Evolutionary conservation across 1,140 invertebrate species (phyloP), one percentile per base, ranked within the genome.

Genomic region (Eurytemora carolleeae): DNA sequence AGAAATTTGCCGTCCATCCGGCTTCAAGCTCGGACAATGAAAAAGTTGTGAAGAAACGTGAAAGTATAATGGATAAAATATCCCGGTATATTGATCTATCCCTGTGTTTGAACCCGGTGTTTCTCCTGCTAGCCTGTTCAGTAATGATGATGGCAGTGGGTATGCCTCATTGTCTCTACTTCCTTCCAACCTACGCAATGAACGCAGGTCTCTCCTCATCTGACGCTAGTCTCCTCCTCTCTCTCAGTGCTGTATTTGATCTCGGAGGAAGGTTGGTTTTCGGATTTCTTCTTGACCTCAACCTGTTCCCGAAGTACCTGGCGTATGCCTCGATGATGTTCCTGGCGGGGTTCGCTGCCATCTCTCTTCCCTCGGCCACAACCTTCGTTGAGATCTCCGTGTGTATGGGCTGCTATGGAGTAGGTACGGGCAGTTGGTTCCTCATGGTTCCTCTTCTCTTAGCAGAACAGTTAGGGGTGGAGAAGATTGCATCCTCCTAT

Each of bases 91-190:
- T 84, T 44, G 82, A 84, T 66, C 72, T 83, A 1, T 78, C 77
- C 0, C 71, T 84, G 2, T 70, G 84, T 18, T 78, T 79, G 65
- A 79, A 65, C 26, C 60, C 61, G 2, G 26, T 63, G 25, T 85
- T 85, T 65, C 77, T 83, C 25, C 72, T 83, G 63, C 78, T 85
- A 71, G 82, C 81, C 61, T 72, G 79, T 1, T 83, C 82, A 3
- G 82, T 84, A 12, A 81, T 78, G 3, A 72, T 84, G 1, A 84
- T 84, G 80, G 83, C 82, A 0, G 80, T 81, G 2, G 83, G 82
- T 3, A 83, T 82, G 20, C 83, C 83, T 0, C 84, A 84, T 66
- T 80, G 83, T 70, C 68, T 85, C 2, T 83, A 84, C 67, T 84
- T 83, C 68, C 69, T 85, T 53, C 83, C 82, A 1, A 81, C 83